Evolutionary conservation across 2,888 invertebrate species (phyloP), one percentile per base, ranked within the genome.

Genomic region (Drosophila conformis): DNA sequence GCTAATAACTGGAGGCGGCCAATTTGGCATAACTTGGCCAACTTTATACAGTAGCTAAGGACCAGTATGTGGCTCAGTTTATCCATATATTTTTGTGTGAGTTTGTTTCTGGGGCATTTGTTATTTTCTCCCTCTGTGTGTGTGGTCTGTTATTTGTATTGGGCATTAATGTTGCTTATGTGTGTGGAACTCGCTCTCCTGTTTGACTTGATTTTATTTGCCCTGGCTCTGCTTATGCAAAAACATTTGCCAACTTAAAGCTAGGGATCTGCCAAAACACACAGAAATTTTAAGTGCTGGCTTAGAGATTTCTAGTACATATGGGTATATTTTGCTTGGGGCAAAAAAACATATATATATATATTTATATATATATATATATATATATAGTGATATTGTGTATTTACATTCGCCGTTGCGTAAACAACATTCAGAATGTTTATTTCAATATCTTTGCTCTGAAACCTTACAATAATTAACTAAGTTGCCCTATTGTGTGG

Each of bases 161-260:
- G 46, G 67, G 79, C 85, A 88, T 85, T 88, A 88, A 78, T 78
- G 80, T 69, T 74, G 83, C 85, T 72, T 78, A 81, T 63, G 76
- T 70, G 54, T 35, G 52, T 11, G 69, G 68, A 49, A 33, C 35
- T 53, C 40, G 49, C 60, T 63, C 64, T 53, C 38, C 33, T 21
- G 13, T 79, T 70, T 80, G 70, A 61, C 70, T 80, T 72, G 65
- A 73, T 70, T 79, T 70, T 53, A 67, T 69, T 69, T 71, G 62
- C 33, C 62, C 69, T 59, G 61, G 56, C 29, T 57, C 58, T 29
- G 21, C 54, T 68, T 81, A 75, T 80, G 67, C 76, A 64, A 65
- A 82, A 78, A 73, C 60, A 73, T 81, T 78, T 78, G 73, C n/a
- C 62, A 61, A 71, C 68, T 80, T 78, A 51, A 78, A 68, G 74